These are phyloP conservation scores for Nemurella pictetii DNA, from an alignment of 2,888 invertebrate species.

Conservation along the genomic window DNA sequence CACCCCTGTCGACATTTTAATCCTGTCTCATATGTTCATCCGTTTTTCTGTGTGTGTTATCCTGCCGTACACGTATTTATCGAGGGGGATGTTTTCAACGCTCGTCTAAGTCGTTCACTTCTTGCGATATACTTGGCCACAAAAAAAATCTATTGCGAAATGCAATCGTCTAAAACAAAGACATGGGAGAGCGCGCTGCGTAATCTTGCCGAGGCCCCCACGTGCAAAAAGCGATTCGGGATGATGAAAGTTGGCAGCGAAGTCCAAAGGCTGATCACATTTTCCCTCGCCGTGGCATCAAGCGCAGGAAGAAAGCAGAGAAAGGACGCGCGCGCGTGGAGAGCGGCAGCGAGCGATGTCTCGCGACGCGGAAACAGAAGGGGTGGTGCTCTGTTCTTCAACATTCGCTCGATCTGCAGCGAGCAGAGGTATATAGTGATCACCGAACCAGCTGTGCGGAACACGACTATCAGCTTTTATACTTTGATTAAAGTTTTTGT, in stretches of 20 bases:
- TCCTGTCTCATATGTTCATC: not conserved
- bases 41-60: not conserved
- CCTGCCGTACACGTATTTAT: not conserved
- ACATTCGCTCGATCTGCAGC: not conserved
- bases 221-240: not conserved
- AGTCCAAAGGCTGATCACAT: not conserved
- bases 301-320: not conserved
- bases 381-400: not conserved
- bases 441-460: not conserved
- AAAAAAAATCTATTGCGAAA: not conserved
- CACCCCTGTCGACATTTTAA: not conserved
- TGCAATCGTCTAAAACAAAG: not conserved
- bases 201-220: not conserved
- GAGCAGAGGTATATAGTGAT: not conserved
- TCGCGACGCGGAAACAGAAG: not conserved
- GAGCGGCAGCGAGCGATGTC: no score
- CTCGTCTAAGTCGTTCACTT: not conserved
- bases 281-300: not conserved
- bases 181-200: not conserved
- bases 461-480: not conserved
- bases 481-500: slow-evolving; percentile 19
- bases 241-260: not conserved
- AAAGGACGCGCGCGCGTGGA: not conserved
- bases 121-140: not conserved
- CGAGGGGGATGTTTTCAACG: not conserved